phyloP scores from a whole-genome alignment of 2,113 vertebrate species.

The Mesembrinibis cayennensis region DNA sequence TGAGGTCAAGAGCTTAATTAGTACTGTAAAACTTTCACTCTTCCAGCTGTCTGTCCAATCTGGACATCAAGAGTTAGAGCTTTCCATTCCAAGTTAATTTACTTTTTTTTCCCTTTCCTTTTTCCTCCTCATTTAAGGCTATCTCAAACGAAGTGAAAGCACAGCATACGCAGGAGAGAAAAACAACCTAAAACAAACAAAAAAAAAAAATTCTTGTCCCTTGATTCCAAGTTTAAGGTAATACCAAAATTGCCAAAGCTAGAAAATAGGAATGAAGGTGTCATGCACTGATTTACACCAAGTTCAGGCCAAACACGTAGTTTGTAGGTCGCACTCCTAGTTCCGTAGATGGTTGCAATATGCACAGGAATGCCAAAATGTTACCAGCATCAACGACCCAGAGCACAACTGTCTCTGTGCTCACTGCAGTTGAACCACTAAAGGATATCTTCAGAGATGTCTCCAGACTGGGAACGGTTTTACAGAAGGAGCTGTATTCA shows the following conservation, averaged over 20 bases:
- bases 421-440: accelerated
- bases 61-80: background rate
- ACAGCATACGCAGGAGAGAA: background rate
- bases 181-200: background rate
- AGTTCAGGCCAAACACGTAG: background rate
- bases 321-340: background rate
- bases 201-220: background rate
- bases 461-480: background rate
- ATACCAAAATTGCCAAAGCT: background rate
- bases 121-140: background rate
- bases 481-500: background rate
- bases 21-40: background rate
- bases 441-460: background rate
- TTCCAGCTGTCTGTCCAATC: background rate
- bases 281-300: background rate
- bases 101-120: background rate
- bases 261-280: background rate
- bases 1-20: background rate
- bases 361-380: background rate
- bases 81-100: background rate
- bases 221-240: background rate
- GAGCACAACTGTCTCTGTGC: background rate
- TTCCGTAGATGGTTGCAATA: background rate
- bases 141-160: background rate
- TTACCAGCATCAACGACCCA: background rate